These are phyloP conservation scores for Spilogale gracilis DNA, from an alignment of 2,113 vertebrate species.

Conservation along the genomic window DNA sequence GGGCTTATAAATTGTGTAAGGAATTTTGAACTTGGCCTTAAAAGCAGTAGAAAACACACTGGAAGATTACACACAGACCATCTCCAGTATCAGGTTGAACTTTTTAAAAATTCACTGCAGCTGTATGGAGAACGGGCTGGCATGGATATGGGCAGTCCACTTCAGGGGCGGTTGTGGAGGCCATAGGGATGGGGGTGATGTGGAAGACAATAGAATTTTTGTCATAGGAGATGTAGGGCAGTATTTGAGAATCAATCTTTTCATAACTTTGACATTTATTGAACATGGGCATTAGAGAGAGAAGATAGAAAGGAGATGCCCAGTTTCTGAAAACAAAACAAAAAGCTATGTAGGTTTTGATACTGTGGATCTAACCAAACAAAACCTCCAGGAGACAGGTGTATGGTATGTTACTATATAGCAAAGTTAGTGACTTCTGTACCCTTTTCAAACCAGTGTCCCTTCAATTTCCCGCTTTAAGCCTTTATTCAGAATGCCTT, in stretches of 20 bases:
- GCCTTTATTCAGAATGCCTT: not conserved
- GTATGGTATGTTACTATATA: not conserved
- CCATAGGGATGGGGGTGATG: not conserved
- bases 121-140: not conserved
- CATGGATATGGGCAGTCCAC: not conserved
- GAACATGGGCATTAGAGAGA: not conserved
- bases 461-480: not conserved
- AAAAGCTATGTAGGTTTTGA: not conserved
- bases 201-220: not conserved
- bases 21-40: not conserved
- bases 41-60: not conserved
- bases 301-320: not conserved
- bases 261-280: constrained; percentile 26
- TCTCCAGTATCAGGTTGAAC: not conserved
- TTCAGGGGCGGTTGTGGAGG: not conserved
- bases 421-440: not conserved
- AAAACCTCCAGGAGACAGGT: not conserved
- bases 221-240: not conserved
- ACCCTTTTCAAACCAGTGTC: not conserved
- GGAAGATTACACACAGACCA: not conserved
- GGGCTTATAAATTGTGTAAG: not conserved
- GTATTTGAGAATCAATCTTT: not conserved
- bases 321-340: not conserved
- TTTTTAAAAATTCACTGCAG: not conserved
- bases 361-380: not conserved